These are phyloP conservation scores for Clinocottus analis DNA, from an alignment of 2,113 vertebrate species.

Conservation along the genomic window DNA sequence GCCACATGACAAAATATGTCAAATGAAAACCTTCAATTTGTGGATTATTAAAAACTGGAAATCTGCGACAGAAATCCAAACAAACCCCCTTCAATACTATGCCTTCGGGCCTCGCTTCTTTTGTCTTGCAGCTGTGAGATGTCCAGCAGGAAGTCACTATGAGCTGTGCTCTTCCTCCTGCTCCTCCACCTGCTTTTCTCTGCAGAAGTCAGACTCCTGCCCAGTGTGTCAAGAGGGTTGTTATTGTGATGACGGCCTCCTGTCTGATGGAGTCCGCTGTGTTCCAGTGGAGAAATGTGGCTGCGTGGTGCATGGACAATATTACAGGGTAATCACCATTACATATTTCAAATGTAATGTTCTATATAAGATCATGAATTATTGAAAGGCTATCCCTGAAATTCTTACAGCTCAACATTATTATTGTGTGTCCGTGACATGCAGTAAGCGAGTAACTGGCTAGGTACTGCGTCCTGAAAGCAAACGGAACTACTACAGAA, in stretches of 20 bases:
- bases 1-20: neutral
- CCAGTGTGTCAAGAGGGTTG: slow-evolving; percentile 40
- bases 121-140: slow-evolving; percentile 21
- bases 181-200: slow-evolving; percentile 44
- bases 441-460: too few relatives aligned
- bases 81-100: neutral
- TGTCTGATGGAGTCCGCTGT: slow-evolving; percentile 33
- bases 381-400: neutral
- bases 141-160: slow-evolving; percentile 40
- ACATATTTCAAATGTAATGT: neutral
- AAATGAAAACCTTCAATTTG: neutral
- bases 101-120: neutral
- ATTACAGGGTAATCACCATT: slow-evolving; percentile 29
- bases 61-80: too few relatives aligned
- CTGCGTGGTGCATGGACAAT: slow-evolving; percentile 29
- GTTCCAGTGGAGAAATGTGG: slow-evolving; percentile 43
- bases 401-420: too few relatives aligned
- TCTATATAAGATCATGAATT: neutral
- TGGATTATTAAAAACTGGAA: neutral
- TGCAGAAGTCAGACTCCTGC: slow-evolving; percentile 14
- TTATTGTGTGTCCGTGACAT: too few relatives aligned
- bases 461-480: neutral
- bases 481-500: neutral
- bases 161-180: slow-evolving; percentile 37
- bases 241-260: slow-evolving; percentile 33